Base-by-base conservation (phyloP, 2,113 vertebrate genomes). In the Triplophysa tibetana region DNA sequence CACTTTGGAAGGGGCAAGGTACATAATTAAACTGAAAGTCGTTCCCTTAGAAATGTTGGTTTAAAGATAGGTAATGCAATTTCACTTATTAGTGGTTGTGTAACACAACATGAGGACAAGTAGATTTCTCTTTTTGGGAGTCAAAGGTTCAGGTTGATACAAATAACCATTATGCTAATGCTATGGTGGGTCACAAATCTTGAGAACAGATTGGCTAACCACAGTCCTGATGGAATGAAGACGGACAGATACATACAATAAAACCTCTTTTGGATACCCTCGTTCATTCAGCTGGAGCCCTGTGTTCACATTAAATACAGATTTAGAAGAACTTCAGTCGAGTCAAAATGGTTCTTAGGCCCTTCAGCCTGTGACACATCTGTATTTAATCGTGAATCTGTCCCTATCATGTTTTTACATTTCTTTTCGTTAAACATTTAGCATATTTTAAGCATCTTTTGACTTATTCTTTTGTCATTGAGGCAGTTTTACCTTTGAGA, bases 251-350 rank as follows among this genome's bases (percentile, higher is more conserved):
- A 33, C 24, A 19, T 21, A 45, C 10, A 73, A 21, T 16, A 65
- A 38, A 24, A 13, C 21, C 19, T 19, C 8, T 68, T 86, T 83
- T 81, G 81, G 81, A 83, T 79, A 65, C 70, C 58, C 29, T 29
- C 77, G 21, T 43, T 19, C 43, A 26, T 70, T 78, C 76, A 38
- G 54, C 70, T 52, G 64, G 70, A 67, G 65, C 73, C 81, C 77
- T 86, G 83, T 92, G 89, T 92, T 93, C 88, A 88, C 91, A 89
- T 89, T 94, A 93, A 95, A 95, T 93, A 94, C 93, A 93, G 91
- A 92, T 92, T 45, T 61, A 68, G 84, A 88, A 80, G 7, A 45
- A 79, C 43, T 38, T 21, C 41, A 29, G 23, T 64, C 60, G 19
- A 63, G 58, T 26, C 21, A 24, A 64, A 52, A 52, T 52, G 12